phyloP scores from a whole-genome alignment of 2,888 invertebrate species.

The Eristalis tenax region DNA sequence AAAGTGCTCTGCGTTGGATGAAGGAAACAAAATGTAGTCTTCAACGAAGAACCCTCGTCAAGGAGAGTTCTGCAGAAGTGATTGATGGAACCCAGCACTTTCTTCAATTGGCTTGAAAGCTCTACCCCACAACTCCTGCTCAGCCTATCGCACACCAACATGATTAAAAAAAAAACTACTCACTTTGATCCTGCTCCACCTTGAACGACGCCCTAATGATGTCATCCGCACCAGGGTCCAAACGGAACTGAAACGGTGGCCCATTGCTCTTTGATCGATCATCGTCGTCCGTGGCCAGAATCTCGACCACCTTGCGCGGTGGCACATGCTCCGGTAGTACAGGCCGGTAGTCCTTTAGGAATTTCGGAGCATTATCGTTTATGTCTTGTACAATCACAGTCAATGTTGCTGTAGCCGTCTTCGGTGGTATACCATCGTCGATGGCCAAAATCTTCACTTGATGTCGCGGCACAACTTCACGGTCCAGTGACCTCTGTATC shows the following conservation, averaged over 20 bases:
- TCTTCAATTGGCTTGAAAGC: too few species aligned
- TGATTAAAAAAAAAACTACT: constrained; percentile 78
- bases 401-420: constrained; percentile 95
- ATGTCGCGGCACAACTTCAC: constrained; percentile 97
- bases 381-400: constrained; percentile 97
- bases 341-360: constrained; percentile 94
- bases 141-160: too few species aligned
- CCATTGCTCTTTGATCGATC: constrained; percentile 97
- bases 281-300: constrained; percentile 95
- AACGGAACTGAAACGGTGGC: constrained; percentile 96
- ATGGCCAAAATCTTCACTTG: constrained; percentile 98
- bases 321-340: constrained; percentile 96
- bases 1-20: too few species aligned
- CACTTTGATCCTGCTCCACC: constrained; percentile 97
- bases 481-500: constrained; percentile 94
- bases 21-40: not conserved
- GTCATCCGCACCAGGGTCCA: constrained; percentile 96
- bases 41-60: not conserved
- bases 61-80: not conserved
- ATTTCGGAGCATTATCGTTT: constrained; percentile 96
- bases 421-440: constrained; percentile 95
- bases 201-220: constrained; percentile 96
- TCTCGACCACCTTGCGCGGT: constrained; percentile 95
- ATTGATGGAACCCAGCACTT: too few species aligned
- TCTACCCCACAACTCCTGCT: too few species aligned